These are phyloP conservation scores for Spodoptera frugiperda DNA, from an alignment of 1,140 invertebrate genomes.

Conservation along the genomic window DNA sequence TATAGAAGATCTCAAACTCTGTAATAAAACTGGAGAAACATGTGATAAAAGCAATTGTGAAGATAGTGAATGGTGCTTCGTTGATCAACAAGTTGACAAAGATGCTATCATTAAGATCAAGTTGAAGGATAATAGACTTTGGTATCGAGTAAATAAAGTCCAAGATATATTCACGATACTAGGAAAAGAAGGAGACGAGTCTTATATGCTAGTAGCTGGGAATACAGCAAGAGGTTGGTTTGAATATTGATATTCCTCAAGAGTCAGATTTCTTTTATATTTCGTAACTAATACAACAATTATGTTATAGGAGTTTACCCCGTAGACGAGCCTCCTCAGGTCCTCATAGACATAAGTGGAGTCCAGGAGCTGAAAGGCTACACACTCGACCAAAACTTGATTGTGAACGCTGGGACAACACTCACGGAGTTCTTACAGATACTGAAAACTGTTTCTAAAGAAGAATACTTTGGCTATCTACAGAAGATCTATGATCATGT, in stretches of 20 bases:
- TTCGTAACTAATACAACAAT: not conserved
- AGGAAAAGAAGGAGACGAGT: slow-evolving; percentile 59
- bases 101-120: slow-evolving; percentile 45
- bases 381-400: slow-evolving; percentile 84
- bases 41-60: slow-evolving; percentile 54
- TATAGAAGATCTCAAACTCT: slow-evolving; percentile 73
- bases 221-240: slow-evolving; percentile 81
- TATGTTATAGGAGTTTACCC: slow-evolving; percentile 88
- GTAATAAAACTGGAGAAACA: slow-evolving; percentile 68
- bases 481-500: slow-evolving; percentile 84
- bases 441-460: slow-evolving; percentile 85
- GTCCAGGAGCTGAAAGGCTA: slow-evolving; percentile 88
- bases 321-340: slow-evolving; percentile 87
- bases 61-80: slow-evolving; percentile 59
- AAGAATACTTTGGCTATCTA: slow-evolving; percentile 79
- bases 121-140: slow-evolving; percentile 67
- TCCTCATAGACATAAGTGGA: slow-evolving; percentile 91
- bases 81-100: slow-evolving; percentile 55
- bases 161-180: slow-evolving; percentile 85
- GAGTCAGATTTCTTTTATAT: not conserved
- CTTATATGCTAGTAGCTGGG: slow-evolving; percentile 88
- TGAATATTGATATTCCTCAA: too few relatives aligned
- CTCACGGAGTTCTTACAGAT: slow-evolving; percentile 88
- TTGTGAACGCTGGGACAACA: slow-evolving; percentile 88
- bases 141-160: slow-evolving; percentile 82